These are phyloP conservation scores for Drosophila setifemur DNA, from an alignment of 1,140 invertebrate species.

Conservation along the genomic window DNA sequence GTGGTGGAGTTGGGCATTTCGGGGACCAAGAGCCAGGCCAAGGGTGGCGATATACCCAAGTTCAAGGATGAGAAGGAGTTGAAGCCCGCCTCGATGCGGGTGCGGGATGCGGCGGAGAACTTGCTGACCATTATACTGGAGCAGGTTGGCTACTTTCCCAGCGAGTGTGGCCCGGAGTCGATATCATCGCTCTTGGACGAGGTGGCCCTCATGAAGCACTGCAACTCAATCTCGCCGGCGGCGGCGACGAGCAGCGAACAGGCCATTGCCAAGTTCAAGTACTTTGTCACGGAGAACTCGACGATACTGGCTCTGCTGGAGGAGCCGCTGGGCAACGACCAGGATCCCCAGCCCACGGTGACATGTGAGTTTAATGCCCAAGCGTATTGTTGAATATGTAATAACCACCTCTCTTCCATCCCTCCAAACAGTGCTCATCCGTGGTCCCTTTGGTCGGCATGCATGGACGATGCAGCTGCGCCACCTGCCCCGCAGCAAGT, in stretches of 20 bases:
- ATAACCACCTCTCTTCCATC: too few relatives aligned
- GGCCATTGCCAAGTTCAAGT: constrained; percentile 87
- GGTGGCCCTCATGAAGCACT: constrained; percentile 91
- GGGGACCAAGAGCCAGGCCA: constrained; percentile 94
- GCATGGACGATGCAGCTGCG: constrained; percentile 96
- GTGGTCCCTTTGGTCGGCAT: constrained; percentile 95
- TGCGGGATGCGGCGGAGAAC: constrained; percentile 97
- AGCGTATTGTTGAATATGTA: background rate
- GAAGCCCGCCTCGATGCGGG: constrained; percentile 97
- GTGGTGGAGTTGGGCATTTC: constrained; percentile 99
- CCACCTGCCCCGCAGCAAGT: constrained; percentile 91
- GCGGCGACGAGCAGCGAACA: constrained; percentile 60
- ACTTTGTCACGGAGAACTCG: constrained; percentile 95
- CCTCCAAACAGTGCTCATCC: constrained; percentile 87
- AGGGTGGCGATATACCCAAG: constrained; percentile 93
- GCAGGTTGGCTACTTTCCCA: constrained; percentile 94
- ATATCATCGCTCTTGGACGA: constrained; percentile 94
- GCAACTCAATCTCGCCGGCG: constrained; percentile 84
- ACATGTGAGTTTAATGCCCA: constrained; percentile 82
- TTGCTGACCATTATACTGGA: constrained; percentile 95
- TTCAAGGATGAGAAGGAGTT: constrained; percentile 98
- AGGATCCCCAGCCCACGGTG: constrained; percentile 89
- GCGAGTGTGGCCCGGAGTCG: constrained; percentile 91
- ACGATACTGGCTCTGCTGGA: constrained; percentile 95
- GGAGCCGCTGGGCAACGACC: constrained; percentile 93